These are phyloP conservation scores for Pseudonaja textilis DNA, from an alignment of 2,113 vertebrate genomes.

Conservation along the genomic window DNA sequence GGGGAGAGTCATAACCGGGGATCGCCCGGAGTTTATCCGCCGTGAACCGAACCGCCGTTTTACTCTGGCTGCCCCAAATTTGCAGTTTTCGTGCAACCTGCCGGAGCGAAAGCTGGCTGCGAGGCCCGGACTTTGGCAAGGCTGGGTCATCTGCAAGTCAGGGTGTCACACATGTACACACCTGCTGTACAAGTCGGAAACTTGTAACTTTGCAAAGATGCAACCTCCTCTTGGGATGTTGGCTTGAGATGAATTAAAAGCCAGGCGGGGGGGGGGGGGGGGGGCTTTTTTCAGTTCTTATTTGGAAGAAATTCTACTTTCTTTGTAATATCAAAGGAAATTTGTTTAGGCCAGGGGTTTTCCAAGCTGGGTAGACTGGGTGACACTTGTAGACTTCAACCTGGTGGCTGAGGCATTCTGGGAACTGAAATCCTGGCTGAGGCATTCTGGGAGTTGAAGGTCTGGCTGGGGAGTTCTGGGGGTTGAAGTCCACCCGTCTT, in stretches of 20 bases:
- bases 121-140: not conserved
- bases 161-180: not conserved
- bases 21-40: not conserved
- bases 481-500: not conserved
- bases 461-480: no score
- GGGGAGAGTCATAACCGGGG: not conserved
- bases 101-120: not conserved
- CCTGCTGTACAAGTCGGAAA: not conserved
- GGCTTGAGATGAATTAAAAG: not conserved
- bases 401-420: no score
- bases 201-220: not conserved
- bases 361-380: not conserved
- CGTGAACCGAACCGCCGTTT: not conserved
- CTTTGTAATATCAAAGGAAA: not conserved
- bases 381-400: not conserved
- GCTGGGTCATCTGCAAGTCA: not conserved
- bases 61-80: not conserved
- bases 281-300: not conserved
- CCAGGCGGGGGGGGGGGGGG: not conserved
- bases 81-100: not conserved
- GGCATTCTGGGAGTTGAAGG: no score
- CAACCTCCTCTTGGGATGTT: not conserved
- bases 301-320: not conserved
- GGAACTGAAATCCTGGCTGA: no score
- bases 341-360: not conserved